Evolutionary conservation across 2,113 vertebrate genomes (phyloP).

Genomic region (Anser cygnoides): DNA sequence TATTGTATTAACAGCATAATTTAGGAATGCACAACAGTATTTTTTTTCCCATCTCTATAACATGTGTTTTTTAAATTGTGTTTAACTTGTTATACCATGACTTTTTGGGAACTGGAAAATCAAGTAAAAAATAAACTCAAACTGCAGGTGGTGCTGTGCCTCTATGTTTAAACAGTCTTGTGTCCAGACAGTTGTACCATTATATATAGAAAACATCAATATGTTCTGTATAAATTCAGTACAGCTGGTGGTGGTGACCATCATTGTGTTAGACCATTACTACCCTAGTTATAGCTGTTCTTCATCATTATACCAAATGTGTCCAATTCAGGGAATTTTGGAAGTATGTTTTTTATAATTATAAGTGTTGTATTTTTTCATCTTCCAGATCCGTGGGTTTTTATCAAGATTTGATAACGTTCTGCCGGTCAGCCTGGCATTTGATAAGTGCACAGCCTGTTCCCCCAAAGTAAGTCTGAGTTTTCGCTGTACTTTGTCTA

Average conservation of each 20-base stretch:
- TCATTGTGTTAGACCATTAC: background rate
- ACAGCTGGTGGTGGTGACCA: background rate
- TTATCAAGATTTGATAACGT: conserved; percentile 97
- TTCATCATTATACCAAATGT: background rate
- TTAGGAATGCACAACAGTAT: background rate
- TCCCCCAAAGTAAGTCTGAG: conserved; percentile 87
- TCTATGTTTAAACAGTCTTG: background rate
- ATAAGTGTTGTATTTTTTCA: background rate
- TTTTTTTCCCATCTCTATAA: background rate
- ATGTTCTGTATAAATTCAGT: background rate
- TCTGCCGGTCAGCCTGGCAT: conserved; percentile 96
- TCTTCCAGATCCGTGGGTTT: conserved; percentile 93
- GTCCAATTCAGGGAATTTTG: background rate
- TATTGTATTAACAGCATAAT: background rate
- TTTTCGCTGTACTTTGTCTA: background rate
- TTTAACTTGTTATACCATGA: background rate
- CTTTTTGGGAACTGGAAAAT: background rate
- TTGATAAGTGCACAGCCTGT: conserved; percentile 98
- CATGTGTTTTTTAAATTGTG: background rate
- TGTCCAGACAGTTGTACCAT: background rate
- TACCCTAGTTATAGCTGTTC: fast-evolving
- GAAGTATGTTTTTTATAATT: background rate
- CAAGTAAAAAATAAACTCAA: background rate
- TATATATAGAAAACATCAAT: background rate
- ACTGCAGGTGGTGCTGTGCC: conserved; percentile 75